Evolutionary conservation across 2,888 invertebrate genomes (phyloP).

Genomic region (Ormyrus thymus): DNA sequence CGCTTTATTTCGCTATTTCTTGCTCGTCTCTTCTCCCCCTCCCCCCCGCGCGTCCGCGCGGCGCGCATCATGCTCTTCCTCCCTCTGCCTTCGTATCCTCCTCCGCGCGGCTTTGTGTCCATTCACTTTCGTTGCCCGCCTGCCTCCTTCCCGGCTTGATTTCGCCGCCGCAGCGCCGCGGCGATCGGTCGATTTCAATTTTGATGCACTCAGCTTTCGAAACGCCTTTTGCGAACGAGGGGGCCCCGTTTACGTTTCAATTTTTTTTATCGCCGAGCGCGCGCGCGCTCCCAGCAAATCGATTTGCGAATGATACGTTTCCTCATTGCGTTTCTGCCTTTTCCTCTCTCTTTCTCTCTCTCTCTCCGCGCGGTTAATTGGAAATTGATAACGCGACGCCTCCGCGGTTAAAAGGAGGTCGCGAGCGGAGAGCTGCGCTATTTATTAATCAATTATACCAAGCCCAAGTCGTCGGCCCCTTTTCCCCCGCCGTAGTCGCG

Average conservation of each 20-base stretch:
- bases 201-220: conserved; percentile 3
- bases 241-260: conserved; percentile 8
- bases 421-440: neutral
- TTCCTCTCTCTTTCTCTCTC: neutral
- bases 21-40: conserved; percentile 33
- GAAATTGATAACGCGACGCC: neutral
- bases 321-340: neutral
- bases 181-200: conserved; percentile 42
- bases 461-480: neutral
- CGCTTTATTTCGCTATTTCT: neutral
- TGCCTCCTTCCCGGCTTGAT: neutral
- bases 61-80: conserved; percentile 5
- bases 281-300: no score
- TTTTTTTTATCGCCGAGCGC: neutral
- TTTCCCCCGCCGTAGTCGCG: neutral
- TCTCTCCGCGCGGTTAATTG: neutral
- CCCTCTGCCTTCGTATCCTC: no score
- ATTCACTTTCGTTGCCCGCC: conserved; percentile 35
- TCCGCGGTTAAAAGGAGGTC: neutral
- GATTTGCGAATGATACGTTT: neutral
- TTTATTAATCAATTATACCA: conserved; percentile 30
- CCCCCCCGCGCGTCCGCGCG: conserved; percentile 14
- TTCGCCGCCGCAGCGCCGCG: neutral
- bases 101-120: conserved; percentile 9
- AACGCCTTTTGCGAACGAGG: neutral